phyloP scores from a whole-genome alignment of 1,140 invertebrate species.

The Apis laboriosa region DNA sequence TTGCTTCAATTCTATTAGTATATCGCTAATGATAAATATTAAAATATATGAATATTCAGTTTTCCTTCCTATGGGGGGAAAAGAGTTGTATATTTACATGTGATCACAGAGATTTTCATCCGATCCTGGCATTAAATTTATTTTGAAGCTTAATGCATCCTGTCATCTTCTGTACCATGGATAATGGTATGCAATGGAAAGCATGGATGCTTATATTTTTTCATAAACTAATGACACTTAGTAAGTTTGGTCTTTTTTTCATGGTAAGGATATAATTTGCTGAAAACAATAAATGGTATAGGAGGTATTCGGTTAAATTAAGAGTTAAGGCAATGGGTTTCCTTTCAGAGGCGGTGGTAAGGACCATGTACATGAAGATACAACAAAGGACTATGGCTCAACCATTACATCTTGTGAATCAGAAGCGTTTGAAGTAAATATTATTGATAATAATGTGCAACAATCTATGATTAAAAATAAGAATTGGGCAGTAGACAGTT shows the following conservation, averaged over 20 bases:
- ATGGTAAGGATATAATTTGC: slow-evolving; percentile 53
- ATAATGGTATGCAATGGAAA: slow-evolving; percentile 59
- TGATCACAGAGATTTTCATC: slow-evolving; percentile 57
- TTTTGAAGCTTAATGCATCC: slow-evolving; percentile 61
- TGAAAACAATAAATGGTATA: slow-evolving; percentile 48
- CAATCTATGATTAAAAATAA: slow-evolving; percentile 29
- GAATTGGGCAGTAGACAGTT: slow-evolving; percentile 67
- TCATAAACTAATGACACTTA: slow-evolving; percentile 58
- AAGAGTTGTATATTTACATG: slow-evolving; percentile 51
- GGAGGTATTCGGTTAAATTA: slow-evolving; percentile 50
- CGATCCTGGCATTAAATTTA: slow-evolving; percentile 57
- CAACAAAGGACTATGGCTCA: slow-evolving; percentile 64
- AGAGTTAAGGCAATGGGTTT: slow-evolving; percentile 69
- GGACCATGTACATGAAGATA: slow-evolving; percentile 64
- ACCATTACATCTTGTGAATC: slow-evolving; percentile 67
- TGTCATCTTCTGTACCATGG: slow-evolving; percentile 55
- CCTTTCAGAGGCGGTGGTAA: slow-evolving; percentile 74
- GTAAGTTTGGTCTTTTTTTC: slow-evolving; percentile 55
- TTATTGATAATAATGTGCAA: slow-evolving; percentile 13
- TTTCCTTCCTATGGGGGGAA: slow-evolving; percentile 20
- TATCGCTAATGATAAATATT: slow-evolving; percentile 6
- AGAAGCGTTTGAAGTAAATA: slow-evolving; percentile 59
- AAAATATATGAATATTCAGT: slow-evolving; percentile 37
- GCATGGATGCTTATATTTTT: slow-evolving; percentile 60
- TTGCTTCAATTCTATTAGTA: not conserved